Conservation (phyloP, 2,888 invertebrate genomes). For the Drosophila anomelani region DNA sequence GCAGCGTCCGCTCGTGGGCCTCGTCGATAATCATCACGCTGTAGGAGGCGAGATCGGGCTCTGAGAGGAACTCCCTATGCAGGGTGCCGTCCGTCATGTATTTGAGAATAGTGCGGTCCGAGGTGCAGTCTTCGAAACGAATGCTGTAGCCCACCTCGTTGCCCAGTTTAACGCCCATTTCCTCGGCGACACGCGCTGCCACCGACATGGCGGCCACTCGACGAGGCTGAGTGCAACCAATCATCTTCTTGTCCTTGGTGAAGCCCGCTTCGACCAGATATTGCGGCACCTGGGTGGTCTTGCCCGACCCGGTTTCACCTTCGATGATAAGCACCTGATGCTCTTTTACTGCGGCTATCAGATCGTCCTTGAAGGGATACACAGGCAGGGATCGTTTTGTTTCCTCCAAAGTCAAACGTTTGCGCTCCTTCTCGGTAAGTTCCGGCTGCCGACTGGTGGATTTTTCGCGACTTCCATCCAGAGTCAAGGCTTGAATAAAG, state of each 20-base stretch:
- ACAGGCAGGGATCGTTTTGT: conserved; percentile 97
- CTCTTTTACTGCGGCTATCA: conserved; percentile 95
- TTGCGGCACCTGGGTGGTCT: conserved; percentile 99
- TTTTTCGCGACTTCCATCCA: conserved; percentile 89
- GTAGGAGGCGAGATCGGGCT: conserved; percentile 97
- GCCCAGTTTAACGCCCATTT: conserved; percentile 98
- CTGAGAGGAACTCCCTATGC: conserved; percentile 97
- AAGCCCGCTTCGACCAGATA: conserved; percentile 98
- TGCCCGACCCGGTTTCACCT: conserved; percentile 99
- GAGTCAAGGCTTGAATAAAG: conserved; percentile 95
- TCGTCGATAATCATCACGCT: conserved; percentile 99
- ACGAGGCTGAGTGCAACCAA: conserved; percentile 98
- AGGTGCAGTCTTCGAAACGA: conserved; percentile 99
- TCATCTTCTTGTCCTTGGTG: conserved; percentile 92
- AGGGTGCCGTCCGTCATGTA: conserved; percentile 99
- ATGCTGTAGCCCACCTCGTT: conserved; percentile 96
- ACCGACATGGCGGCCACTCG: conserved; percentile 99
- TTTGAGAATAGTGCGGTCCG: conserved; percentile 97
- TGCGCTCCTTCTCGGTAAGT: conserved; percentile 89
- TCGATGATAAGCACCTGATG: conserved; percentile 97
- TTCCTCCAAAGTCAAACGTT: conserved; percentile 94
- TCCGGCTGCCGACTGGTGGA: conserved; percentile 86
- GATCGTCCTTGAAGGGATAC: conserved; percentile 94
- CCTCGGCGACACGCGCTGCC: conserved; percentile 98
- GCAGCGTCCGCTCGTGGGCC: conserved; percentile 98